Evolutionary conservation across 1,140 invertebrate genomes (phyloP).

Genomic region (Scaptomyza graminum): DNA sequence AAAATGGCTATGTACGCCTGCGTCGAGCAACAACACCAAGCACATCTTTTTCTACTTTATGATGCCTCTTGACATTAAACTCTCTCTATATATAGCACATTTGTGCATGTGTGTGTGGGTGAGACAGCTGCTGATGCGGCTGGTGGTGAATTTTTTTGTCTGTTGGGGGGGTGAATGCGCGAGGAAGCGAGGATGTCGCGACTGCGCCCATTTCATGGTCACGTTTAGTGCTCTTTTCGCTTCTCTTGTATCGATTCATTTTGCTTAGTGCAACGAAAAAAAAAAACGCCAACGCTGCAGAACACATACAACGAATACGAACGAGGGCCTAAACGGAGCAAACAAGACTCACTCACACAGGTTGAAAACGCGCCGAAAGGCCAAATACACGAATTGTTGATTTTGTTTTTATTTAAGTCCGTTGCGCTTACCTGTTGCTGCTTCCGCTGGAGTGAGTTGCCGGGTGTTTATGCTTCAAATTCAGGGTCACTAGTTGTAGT

Average conservation of each 20-base stretch:
- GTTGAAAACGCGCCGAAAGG: conserved; percentile 15
- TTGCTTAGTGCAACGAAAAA: background rate
- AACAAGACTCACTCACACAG: conserved; percentile 12
- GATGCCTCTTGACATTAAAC: conserved; percentile 16
- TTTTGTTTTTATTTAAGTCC: conserved; percentile 13
- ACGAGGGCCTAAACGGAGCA: conserved; percentile 13
- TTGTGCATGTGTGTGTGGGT: conserved; percentile 25
- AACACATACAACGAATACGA: conserved; percentile 4
- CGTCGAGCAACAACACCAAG: conserved; percentile 21
- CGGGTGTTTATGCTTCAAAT: conserved; percentile 17
- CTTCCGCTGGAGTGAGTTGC: conserved; percentile 15
- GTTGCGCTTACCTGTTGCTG: conserved; percentile 55
- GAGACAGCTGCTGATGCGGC: conserved; percentile 29
- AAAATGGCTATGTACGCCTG: conserved; percentile 51
- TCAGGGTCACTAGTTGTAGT: conserved; percentile 10
- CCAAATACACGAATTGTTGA: conserved; percentile 10
- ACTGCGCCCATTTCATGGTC: conserved; percentile 41
- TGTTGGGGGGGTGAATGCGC: conserved; percentile 19
- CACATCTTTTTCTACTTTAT: conserved; percentile 48
- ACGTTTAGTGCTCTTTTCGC: conserved; percentile 17
- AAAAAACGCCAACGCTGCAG: conserved; percentile 26
- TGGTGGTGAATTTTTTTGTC: conserved; percentile 30
- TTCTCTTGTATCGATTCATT: background rate
- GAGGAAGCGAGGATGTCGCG: conserved; percentile 33
- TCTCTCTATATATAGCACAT: conserved; percentile 29